These are phyloP conservation scores for Labrus mixtus DNA, from an alignment of 2,113 vertebrate genomes.

Conservation along the genomic window DNA sequence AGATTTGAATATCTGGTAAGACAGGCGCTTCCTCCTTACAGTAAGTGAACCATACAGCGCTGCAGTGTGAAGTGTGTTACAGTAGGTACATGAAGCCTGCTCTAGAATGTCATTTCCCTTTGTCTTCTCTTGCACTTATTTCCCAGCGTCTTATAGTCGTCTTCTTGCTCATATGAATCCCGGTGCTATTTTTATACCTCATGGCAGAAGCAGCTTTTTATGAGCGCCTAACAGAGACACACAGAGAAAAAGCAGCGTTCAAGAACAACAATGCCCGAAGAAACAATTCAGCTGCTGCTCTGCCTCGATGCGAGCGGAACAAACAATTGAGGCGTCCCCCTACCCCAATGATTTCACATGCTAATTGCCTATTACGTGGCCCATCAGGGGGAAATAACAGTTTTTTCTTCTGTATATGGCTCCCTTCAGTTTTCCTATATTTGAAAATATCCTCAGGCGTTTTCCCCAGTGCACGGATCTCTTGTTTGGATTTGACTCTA, in stretches of 20 bases:
- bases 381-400: slow-evolving; percentile 46
- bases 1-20: too few relatives aligned
- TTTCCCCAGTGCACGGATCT: slow-evolving; percentile 11
- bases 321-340: slow-evolving; percentile 50
- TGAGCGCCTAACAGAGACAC: slow-evolving; percentile 16
- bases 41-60: background rate
- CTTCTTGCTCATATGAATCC: slow-evolving; percentile 30
- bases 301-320: slow-evolving; percentile 52
- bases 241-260: slow-evolving; percentile 33
- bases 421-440: slow-evolving; percentile 21
- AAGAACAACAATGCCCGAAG: slow-evolving; percentile 59
- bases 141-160: slow-evolving; percentile 47
- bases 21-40: background rate
- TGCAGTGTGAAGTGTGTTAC: background rate
- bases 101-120: background rate
- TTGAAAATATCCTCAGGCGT: slow-evolving; percentile 41
- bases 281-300: slow-evolving; percentile 51
- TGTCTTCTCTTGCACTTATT: background rate
- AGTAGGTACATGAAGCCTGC: background rate
- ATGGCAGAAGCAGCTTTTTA: slow-evolving; percentile 34
- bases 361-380: slow-evolving; percentile 69
- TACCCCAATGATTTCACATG: slow-evolving; percentile 56
- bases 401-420: slow-evolving; percentile 33
- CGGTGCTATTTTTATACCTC: slow-evolving; percentile 63
- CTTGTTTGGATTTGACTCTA: slow-evolving; percentile 29